These are phyloP conservation scores for Fundulus diaphanus DNA, from an alignment of 2,797 vertebrate species.

Conservation along the genomic window DNA sequence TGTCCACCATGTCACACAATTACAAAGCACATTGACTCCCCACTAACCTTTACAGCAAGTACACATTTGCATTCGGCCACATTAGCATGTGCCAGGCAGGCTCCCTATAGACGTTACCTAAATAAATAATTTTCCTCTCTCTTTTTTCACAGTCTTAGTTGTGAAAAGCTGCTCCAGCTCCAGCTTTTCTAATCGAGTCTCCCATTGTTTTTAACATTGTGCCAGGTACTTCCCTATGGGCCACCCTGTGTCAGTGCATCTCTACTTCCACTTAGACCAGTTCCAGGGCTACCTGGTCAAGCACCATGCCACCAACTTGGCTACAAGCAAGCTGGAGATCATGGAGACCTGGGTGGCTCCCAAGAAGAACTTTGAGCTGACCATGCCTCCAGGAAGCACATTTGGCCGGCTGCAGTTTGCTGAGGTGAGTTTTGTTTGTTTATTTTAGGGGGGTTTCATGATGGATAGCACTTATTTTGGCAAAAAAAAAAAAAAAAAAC, in stretches of 20 bases:
- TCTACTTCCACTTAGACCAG: constrained; percentile 96
- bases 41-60: constrained; percentile 49
- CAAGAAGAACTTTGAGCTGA: constrained; percentile 91
- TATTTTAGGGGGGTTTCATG: constrained; percentile 34
- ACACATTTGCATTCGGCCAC: constrained; percentile 51
- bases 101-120: constrained; percentile 31
- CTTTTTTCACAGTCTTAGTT: constrained; percentile 42
- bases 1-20: constrained; percentile 54
- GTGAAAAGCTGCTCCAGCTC: constrained; percentile 44
- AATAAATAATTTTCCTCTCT: constrained; percentile 43
- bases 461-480: neutral
- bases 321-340: constrained; percentile 94
- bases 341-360: constrained; percentile 97
- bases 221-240: constrained; percentile 96
- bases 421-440: constrained; percentile 83
- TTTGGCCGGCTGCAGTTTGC: constrained; percentile 93
- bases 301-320: constrained; percentile 94
- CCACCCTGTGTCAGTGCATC: constrained; percentile 92
- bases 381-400: constrained; percentile 87
- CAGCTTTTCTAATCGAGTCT: constrained; percentile 50
- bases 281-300: constrained; percentile 97
- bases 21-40: constrained; percentile 49
- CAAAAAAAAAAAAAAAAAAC: neutral
- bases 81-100: constrained; percentile 56
- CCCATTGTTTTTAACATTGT: constrained; percentile 25